Conservation (phyloP, 2,888 invertebrate species). For the Phlogophora meticulosa region DNA sequence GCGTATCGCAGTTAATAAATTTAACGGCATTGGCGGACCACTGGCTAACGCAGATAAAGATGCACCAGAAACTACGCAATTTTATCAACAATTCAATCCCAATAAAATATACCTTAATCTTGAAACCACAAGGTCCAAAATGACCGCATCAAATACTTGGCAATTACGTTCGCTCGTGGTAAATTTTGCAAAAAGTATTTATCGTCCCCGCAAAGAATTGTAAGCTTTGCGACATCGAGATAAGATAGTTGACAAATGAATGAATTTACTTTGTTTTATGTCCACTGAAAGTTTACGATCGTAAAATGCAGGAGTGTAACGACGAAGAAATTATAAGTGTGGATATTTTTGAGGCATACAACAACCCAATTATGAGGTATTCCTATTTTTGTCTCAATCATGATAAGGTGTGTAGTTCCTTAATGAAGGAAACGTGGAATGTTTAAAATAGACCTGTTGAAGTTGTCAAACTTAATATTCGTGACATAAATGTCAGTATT, state of each 20-base stretch:
- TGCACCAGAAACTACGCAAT: slow-evolving; percentile 78
- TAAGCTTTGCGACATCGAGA: slow-evolving; percentile 75
- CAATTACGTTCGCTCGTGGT: slow-evolving; percentile 69
- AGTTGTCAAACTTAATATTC: slow-evolving; percentile 56
- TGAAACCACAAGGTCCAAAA: slow-evolving; percentile 40
- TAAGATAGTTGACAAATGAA: slow-evolving; percentile 74
- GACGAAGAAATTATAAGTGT: slow-evolving; percentile 57
- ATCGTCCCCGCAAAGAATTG: slow-evolving; percentile 73
- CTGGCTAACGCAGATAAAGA: slow-evolving; percentile 87
- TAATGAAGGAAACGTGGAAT: slow-evolving; percentile 56
- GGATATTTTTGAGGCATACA: slow-evolving; percentile 50
- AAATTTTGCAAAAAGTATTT: slow-evolving; percentile 72
- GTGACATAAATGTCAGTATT: slow-evolving; percentile 58
- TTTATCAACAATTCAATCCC: slow-evolving; percentile 45
- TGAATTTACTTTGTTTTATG: slow-evolving; percentile 67
- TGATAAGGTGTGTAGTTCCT: slow-evolving; percentile 51
- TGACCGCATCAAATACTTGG: slow-evolving; percentile 51
- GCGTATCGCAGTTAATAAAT: slow-evolving; percentile 91
- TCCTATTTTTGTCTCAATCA: slow-evolving; percentile 44
- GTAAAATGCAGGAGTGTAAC: slow-evolving; percentile 62
- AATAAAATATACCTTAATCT: slow-evolving; percentile 63
- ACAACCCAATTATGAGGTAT: slow-evolving; percentile 48
- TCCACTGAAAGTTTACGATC: slow-evolving; percentile 70
- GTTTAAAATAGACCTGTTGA: slow-evolving; percentile 45
- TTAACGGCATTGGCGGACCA: slow-evolving; percentile 85